Evolutionary conservation across 2,888 invertebrate species (phyloP).

Genomic region (Amiota mariae): DNA sequence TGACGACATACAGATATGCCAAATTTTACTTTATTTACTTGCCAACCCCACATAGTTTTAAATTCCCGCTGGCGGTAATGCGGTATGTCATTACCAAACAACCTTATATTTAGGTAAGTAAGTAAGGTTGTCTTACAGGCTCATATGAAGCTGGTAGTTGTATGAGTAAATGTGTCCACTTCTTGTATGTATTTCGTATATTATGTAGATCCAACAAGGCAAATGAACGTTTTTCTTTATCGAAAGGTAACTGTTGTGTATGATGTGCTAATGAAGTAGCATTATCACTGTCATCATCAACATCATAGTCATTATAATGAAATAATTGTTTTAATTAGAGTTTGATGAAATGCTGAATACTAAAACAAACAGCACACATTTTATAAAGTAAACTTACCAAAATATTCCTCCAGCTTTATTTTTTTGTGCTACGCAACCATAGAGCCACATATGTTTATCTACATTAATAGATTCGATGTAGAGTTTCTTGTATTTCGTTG

Average conservation of each 20-base stretch:
- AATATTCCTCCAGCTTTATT: constrained; percentile 33
- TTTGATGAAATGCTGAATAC: no score
- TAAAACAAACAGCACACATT: no score
- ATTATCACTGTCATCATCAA: constrained; percentile 57
- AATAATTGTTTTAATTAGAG: no score
- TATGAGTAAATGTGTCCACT: constrained; percentile 82
- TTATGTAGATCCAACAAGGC: constrained; percentile 78
- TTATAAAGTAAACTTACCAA: constrained; percentile 43
- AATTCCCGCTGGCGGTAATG: no score
- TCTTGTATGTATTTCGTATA: constrained; percentile 75
- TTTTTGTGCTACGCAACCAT: constrained; percentile 80
- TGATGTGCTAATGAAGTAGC: constrained; percentile 77
- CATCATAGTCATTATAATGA: background rate
- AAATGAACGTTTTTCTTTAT: constrained; percentile 72
- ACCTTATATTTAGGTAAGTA: no score
- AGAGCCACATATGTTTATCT: constrained; percentile 84
- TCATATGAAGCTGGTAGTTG: constrained; percentile 79
- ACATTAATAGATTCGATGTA: constrained; percentile 82
- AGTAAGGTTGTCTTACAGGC: constrained; percentile 72
- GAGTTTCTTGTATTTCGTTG: constrained; percentile 62
- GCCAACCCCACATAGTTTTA: no score
- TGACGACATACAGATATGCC: no score
- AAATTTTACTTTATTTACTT: no score
- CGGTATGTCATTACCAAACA: no score
- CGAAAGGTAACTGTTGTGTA: constrained; percentile 76